These are phyloP conservation scores for Scylla paramamosain DNA, from an alignment of 1,140 invertebrate species.

Conservation along the genomic window DNA sequence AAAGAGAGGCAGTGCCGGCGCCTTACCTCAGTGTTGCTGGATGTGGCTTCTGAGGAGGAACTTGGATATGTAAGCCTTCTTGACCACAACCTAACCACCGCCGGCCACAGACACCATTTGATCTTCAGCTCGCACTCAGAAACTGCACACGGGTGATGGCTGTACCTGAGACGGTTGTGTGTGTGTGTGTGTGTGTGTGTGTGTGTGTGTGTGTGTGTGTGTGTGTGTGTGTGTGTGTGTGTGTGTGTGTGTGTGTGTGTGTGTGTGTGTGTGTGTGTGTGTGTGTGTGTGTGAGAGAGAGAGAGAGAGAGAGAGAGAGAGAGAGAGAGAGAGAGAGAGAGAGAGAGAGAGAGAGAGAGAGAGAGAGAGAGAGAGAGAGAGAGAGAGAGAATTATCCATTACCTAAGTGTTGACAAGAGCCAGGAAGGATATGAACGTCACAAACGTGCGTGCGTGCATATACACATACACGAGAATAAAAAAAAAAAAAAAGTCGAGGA, in stretches of 20 bases:
- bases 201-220: slow-evolving; percentile 33
- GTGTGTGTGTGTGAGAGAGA: slow-evolving; percentile 21
- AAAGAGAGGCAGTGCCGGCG: not conserved
- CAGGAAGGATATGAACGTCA: not conserved
- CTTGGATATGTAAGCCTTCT: no score
- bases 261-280: not conserved
- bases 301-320: slow-evolving; percentile 50
- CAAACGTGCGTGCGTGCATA: not conserved
- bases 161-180: not conserved
- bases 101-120: not conserved
- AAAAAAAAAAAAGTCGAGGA: not conserved
- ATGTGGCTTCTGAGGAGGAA: no score
- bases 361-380: slow-evolving; percentile 25
- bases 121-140: no score
- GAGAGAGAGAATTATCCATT: not conserved
- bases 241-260: not conserved
- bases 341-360: slow-evolving; percentile 51
- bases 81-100: not conserved
- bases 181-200: slow-evolving; percentile 52
- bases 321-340: slow-evolving; percentile 50
- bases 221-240: slow-evolving; percentile 43
- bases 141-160: no score
- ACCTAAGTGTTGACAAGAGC: not conserved
- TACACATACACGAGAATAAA: not conserved
- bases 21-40: no score